These are phyloP conservation scores for Silurus lanzhouensis DNA, from an alignment of 2,797 vertebrate species.

Conservation along the genomic window DNA sequence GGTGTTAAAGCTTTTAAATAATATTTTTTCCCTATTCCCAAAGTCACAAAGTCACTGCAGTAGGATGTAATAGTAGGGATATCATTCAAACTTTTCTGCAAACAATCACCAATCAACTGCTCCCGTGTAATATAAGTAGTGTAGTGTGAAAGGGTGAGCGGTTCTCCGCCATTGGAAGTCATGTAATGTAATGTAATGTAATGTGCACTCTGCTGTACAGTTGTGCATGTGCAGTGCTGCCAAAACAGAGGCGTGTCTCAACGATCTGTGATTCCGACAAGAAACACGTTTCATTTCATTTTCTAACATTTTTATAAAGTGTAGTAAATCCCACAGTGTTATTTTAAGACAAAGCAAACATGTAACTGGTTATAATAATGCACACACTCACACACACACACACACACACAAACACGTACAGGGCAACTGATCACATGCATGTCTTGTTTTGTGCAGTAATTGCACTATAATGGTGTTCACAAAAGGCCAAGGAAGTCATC, in stretches of 20 bases:
- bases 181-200: not conserved
- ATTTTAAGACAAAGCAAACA: not conserved
- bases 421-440: not conserved
- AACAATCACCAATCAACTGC: not conserved
- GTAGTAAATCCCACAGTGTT: not conserved
- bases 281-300: not conserved
- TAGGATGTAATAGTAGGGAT: not conserved
- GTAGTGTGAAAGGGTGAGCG: not conserved
- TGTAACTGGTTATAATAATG: not conserved
- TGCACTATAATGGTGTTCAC: slow-evolving; percentile 2
- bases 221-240: not conserved
- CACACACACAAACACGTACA: too few relatives aligned
- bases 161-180: not conserved
- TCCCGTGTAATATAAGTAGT: not conserved
- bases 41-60: not conserved
- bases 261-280: not conserved
- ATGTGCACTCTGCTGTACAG: not conserved
- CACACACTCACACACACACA: not conserved
- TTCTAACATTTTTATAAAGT: not conserved
- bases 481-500: slow-evolving; percentile 12
- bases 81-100: not conserved
- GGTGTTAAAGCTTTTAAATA: not conserved
- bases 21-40: not conserved
- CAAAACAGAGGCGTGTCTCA: not conserved
- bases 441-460: not conserved